phyloP scores from a whole-genome alignment of 2,888 invertebrate genomes.

The Allolobophora icterica region DNA sequence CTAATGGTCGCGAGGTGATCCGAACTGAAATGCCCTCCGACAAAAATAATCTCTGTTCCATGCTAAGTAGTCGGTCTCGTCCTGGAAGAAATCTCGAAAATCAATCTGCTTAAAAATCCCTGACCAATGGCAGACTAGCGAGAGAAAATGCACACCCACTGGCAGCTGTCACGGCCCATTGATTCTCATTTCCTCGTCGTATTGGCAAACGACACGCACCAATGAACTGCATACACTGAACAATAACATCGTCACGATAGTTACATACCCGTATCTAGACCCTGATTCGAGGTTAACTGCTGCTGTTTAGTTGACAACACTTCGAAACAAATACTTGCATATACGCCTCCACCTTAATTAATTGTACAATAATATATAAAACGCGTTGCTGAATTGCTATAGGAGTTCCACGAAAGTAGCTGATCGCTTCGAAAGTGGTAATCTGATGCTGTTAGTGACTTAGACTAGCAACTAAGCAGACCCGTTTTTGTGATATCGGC shows the following conservation, averaged over 20 bases:
- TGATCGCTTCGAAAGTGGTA: background rate
- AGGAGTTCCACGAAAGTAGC: background rate
- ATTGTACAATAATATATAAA: background rate
- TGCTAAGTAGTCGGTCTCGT: background rate
- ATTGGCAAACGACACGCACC: slow-evolving; percentile 28
- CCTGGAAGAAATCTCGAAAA: slow-evolving; percentile 17
- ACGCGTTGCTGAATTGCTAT: background rate
- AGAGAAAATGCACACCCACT: slow-evolving; percentile 13
- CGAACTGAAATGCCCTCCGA: background rate
- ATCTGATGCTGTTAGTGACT: background rate
- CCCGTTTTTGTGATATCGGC: background rate
- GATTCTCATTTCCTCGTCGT: slow-evolving; percentile 20
- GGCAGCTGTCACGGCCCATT: slow-evolving; percentile 21
- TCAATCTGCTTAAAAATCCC: background rate
- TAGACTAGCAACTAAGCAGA: background rate
- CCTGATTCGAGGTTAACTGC: background rate
- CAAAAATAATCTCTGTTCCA: background rate
- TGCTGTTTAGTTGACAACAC: background rate
- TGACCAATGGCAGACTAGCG: background rate
- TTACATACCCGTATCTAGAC: background rate
- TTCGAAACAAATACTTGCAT: background rate
- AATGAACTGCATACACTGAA: background rate
- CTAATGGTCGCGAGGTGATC: background rate
- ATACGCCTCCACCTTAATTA: background rate
- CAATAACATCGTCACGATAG: slow-evolving; percentile 9